Evolutionary conservation across 2,888 invertebrate genomes (phyloP), one percentile per base, ranked within the genome.

Genomic region (Trypoxylon attenuatum): DNA sequence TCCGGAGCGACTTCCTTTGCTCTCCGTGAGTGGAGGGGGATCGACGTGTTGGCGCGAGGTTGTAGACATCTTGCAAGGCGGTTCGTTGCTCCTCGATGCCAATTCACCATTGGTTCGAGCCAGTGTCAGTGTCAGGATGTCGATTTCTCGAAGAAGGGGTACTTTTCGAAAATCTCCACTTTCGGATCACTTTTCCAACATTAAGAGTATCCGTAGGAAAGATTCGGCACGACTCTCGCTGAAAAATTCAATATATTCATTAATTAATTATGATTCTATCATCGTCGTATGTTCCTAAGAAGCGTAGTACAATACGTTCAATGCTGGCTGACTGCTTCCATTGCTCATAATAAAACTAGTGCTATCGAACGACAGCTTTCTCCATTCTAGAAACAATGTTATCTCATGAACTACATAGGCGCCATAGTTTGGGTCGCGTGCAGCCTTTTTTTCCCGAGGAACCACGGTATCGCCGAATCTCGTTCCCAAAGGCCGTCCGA

Each of bases 91-190:
- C 66, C 43, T 58, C 69, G 65, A 62, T 54, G 60, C 51, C 63
- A 55, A 73, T 59, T 51, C 59, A 33, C 58, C 38, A 72, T 61
- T 69, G 63, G 50, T 65, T 45, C 50, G 56, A 33, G 60, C 59
- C 71, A 69, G 68, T 76, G 70, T 73, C 76, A 69, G 68, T 75
- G 77, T 78, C 71, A 67, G 63, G 16, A 52, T 57, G 56, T 53
- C 68, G 61, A 72, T 77, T 73, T 72, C 68, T 70, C 57, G 64
- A 33, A 29, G 61, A 39, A 25, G 13, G 27, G n/a, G 10, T n/a
- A 49, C 25, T 29, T 43, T 33, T 21, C 25, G 25, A 18, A 39
- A 19, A 6, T 19, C 42, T 23, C 29, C 1, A 22, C 27, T 10
- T 25, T 22, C 13, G 22, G 27, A 15, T 42, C 10, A 13, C 41